Conservation (phyloP, 1,140 invertebrate genomes). For the Dendrolimus kikuchii region DNA sequence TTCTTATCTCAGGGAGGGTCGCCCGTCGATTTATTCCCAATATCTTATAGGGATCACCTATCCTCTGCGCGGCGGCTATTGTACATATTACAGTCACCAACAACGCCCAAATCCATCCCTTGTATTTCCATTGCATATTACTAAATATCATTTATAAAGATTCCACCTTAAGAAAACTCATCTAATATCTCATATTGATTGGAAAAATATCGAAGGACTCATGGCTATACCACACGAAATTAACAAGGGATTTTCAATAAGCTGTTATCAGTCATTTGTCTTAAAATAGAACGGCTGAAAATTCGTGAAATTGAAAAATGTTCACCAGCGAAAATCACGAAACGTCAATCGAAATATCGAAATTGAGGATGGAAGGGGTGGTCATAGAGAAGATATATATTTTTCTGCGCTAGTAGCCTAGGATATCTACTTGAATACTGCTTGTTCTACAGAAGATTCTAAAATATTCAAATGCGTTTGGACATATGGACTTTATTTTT, state of each 20-base stretch:
- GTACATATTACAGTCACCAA: slow-evolving; percentile 33
- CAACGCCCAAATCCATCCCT: slow-evolving; percentile 45
- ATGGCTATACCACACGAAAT: slow-evolving; percentile 31
- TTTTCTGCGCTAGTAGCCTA: slow-evolving; percentile 16
- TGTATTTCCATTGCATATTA: slow-evolving; percentile 64
- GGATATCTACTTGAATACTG: background rate
- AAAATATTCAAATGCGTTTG: no score
- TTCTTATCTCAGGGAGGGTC: slow-evolving; percentile 85
- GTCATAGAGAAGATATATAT: slow-evolving; percentile 15
- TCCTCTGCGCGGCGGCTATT: slow-evolving; percentile 60
- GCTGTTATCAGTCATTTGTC: slow-evolving; percentile 27
- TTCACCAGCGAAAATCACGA: slow-evolving; percentile 15
- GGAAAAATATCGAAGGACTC: slow-evolving; percentile 25
- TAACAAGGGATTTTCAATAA: slow-evolving; percentile 23
- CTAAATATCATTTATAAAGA: slow-evolving; percentile 21
- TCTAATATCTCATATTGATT: slow-evolving; percentile 37
- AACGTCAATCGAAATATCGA: slow-evolving; percentile 16
- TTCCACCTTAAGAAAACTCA: slow-evolving; percentile 30
- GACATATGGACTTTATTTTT: no score
- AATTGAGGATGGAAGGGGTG: no score
- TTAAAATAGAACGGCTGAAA: slow-evolving; percentile 35
- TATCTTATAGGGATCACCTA: slow-evolving; percentile 89
- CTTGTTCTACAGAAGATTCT: no score
- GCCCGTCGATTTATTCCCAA: slow-evolving; percentile 85
- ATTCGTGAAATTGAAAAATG: slow-evolving; percentile 22